phyloP scores from a whole-genome alignment of 2,888 invertebrate species.

The Oligia latruncula region DNA sequence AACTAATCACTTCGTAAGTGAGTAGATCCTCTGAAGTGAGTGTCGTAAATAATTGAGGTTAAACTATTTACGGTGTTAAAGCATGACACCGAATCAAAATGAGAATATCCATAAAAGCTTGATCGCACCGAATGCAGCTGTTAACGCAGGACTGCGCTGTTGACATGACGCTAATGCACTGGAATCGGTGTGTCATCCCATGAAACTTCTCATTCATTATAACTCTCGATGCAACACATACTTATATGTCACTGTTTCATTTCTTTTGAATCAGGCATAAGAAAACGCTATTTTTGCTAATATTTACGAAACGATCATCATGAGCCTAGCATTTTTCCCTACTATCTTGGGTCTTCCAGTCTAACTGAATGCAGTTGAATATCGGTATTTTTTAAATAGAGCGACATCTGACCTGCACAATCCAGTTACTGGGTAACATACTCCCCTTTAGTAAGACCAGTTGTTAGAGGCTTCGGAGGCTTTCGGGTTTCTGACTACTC shows the following conservation, averaged over 20 bases:
- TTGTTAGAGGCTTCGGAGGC: neutral
- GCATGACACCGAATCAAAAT: neutral
- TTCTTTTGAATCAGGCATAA: neutral
- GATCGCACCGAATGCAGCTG: neutral
- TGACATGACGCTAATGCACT: slow-evolving; percentile 8
- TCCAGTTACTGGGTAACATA: neutral
- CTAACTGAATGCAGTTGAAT: neutral
- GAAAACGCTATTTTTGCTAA: neutral
- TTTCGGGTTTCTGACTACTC: neutral
- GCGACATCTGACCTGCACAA: neutral
- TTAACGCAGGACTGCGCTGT: slow-evolving; percentile 1
- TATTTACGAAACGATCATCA: neutral
- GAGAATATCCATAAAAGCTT: slow-evolving; percentile 5
- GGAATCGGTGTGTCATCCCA: neutral
- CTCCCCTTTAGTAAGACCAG: neutral
- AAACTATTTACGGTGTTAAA: neutral
- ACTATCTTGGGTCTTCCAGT: neutral
- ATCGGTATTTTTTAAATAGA: neutral
- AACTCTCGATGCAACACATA: neutral
- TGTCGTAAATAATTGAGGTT: neutral
- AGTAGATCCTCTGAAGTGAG: neutral
- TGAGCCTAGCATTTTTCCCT: too few species aligned
- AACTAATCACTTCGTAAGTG: too few species aligned
- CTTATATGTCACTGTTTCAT: neutral
- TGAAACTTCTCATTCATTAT: neutral